These are phyloP conservation scores for Zoanthus gigantus DNA, from an alignment of 92 coral and sea anemone species.

Conservation along the genomic window DNA sequence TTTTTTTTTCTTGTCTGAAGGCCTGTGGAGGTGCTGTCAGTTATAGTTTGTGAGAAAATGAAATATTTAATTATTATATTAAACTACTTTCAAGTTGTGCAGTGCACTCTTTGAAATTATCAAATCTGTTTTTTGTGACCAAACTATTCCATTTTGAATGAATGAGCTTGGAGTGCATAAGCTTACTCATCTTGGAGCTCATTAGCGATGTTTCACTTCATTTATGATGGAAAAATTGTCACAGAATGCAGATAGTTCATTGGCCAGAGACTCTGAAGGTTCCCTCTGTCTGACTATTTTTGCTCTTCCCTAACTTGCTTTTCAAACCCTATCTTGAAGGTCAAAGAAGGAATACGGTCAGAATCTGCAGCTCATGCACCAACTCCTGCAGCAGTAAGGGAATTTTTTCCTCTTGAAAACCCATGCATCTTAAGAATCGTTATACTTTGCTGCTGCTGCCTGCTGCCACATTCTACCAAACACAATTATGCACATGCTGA, in stretches of 20 bases:
- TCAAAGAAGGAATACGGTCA: slow-evolving; percentile 87
- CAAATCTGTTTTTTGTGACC: no score
- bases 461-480: neutral
- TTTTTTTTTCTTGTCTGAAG: no score
- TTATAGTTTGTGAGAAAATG: no score
- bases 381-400: slow-evolving; percentile 94
- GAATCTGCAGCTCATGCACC: slow-evolving; percentile 93
- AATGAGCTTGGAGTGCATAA: no score
- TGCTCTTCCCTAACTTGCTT: slow-evolving; percentile 57
- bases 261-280: neutral
- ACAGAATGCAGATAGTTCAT: neutral
- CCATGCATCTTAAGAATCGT: slow-evolving; percentile 15
- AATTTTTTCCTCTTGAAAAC: slow-evolving; percentile 10
- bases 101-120: no score
- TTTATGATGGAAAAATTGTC: neutral
- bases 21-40: no score
- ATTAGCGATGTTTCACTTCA: neutral
- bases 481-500: neutral
- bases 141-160: no score
- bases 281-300: slow-evolving; percentile 3
- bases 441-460: slow-evolving; percentile 16
- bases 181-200: neutral
- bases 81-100: no score
- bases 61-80: no score
- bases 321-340: slow-evolving; percentile 80